Base-by-base conservation (phyloP, 2,797 vertebrate genomes). In the Catamblyrhynchus diadema region DNA sequence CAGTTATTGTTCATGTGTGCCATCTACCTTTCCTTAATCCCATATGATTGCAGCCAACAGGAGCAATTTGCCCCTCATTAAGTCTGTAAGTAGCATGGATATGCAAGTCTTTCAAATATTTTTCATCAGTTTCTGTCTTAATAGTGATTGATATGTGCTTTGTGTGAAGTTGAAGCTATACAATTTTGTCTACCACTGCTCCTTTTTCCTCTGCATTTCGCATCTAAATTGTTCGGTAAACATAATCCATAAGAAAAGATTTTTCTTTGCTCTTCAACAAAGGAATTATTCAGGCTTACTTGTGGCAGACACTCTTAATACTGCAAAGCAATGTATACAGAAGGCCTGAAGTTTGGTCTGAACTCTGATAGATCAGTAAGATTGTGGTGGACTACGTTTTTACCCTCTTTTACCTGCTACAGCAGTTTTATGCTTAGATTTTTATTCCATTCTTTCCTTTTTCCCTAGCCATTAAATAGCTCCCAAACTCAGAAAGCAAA, bases 141-240 rank as follows among this genome's bases (percentile, higher is more conserved):
- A 90, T 64, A 95, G 94, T 92, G 81, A 93, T 60, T 81, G 94
- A 93, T 96, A 85, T 2, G 33, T 94, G 79, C 79, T 90, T 90
- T 69, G 79, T 59, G 64, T 44, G 71, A 79, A 66, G 59, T 72
- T 94, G 65, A 79, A 94, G 80, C 88, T 56, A 72, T 27, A 81
- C 41, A 66, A 78, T 88, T 93, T 93, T 81, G 53, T 50, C 75
- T 78, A 66, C 28, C 2, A 1, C 32, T 56, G 86, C 70, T 93
- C 51, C 73, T 81, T 93, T 92, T 83, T 54, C 51, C 69, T 91
- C 94, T 78, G 53, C 39, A 19, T 94, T 95, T 94, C 88, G 73
- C 48, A 80, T 61, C 78, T 75, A 72, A 95, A 95, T 86, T 82
- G 70, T 78, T 94, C 32, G 3, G 72, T 88, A 94, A 91, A 89